Evolutionary conservation across 2,113 vertebrate genomes (phyloP).

Genomic region (Ondatra zibethicus): DNA sequence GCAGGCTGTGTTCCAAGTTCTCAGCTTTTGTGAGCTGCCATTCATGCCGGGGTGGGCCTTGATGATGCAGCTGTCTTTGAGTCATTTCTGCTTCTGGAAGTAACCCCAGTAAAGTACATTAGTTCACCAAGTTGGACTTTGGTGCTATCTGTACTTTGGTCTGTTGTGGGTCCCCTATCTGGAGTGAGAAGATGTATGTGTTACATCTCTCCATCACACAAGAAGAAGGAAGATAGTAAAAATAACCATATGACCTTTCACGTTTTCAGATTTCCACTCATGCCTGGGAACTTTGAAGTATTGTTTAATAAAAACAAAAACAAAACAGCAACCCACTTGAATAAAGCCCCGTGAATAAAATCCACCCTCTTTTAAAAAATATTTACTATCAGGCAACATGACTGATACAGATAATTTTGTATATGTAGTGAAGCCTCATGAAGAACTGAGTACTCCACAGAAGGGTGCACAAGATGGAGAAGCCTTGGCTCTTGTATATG

Average conservation of each 20-base stretch:
- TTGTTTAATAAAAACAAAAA: conserved; percentile 34
- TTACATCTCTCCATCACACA: background rate
- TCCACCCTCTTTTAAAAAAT: background rate
- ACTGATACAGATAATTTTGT: background rate
- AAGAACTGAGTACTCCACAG: background rate
- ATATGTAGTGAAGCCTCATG: background rate
- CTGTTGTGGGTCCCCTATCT: background rate
- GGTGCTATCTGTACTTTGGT: background rate
- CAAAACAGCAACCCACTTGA: background rate
- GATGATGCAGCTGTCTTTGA: background rate
- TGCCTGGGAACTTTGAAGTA: background rate
- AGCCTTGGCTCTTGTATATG: background rate
- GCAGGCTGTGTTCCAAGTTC: background rate
- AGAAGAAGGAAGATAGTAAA: conserved; percentile 11
- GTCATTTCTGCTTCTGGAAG: background rate
- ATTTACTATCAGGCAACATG: background rate
- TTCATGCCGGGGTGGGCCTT: background rate
- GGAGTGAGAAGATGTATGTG: background rate
- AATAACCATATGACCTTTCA: background rate
- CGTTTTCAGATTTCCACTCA: background rate
- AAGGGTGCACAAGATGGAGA: too few relatives aligned
- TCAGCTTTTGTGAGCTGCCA: background rate
- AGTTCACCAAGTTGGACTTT: background rate
- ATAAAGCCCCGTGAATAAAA: background rate
- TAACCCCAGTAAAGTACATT: background rate